Evolutionary conservation across 2,888 invertebrate species (phyloP).

Genomic region (Mythimna loreyi): DNA sequence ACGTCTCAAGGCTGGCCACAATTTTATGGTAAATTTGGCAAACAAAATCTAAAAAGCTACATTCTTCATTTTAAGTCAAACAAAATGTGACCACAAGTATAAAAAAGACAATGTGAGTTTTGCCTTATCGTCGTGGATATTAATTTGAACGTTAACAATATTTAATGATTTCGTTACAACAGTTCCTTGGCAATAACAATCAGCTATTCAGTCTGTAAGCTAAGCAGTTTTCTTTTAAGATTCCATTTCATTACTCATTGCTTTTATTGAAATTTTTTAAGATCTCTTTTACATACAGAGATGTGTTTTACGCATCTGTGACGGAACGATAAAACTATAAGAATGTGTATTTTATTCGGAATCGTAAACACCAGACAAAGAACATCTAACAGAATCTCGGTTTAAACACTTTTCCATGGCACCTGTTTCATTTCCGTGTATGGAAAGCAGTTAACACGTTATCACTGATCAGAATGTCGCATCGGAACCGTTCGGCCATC

Average conservation of each 20-base stretch:
- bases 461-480: conserved; percentile 70
- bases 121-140: neutral
- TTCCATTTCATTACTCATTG: neutral
- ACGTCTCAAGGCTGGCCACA: neutral
- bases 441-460: conserved; percentile 57
- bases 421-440: conserved; percentile 60
- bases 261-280: conserved; percentile 11
- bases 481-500: conserved; percentile 53
- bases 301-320: conserved; percentile 20
- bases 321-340: conserved; percentile 41
- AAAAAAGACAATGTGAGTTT: conserved; percentile 7
- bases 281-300: conserved; percentile 10
- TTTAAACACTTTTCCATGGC: conserved; percentile 49
- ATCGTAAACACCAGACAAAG: conserved; percentile 57
- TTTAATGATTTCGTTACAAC: conserved; percentile 1
- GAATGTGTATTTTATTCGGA: conserved; percentile 55
- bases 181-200: conserved; percentile 5
- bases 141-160: neutral
- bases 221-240: neutral
- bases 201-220: neutral
- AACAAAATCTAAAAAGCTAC: neutral
- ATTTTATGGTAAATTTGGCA: neutral
- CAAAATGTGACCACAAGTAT: neutral
- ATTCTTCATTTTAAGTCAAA: neutral
- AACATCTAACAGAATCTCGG: conserved; percentile 49